A percentile compares a stretch with the other conserved stretches of the same genome.
Conservation (phyloP, 2,888 invertebrate species). For the Tortricodes alternella region DNA sequence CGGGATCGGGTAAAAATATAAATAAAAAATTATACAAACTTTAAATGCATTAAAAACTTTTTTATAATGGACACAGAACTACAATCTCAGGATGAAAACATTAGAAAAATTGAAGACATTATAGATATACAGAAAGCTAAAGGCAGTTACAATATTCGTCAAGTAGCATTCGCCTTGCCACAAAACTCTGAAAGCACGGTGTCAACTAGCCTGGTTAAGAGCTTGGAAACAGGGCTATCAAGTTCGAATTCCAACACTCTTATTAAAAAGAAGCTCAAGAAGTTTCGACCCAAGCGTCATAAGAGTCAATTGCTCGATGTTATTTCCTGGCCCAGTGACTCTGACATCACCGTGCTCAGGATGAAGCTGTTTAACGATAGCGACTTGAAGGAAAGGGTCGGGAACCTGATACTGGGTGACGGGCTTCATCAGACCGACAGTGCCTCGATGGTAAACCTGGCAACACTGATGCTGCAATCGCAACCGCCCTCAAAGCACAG, state of each 20-base stretch:
- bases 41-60: constrained; percentile 36
- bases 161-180: constrained; percentile 66
- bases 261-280: constrained; percentile 55
- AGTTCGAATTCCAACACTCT: constrained; percentile 43
- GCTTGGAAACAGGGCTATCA: constrained; percentile 61
- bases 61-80: constrained; percentile 51
- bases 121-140: constrained; percentile 74
- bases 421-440: constrained; percentile 81
- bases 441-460: constrained; percentile 83
- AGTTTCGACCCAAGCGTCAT: constrained; percentile 47
- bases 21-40: constrained; percentile 51
- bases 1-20: constrained; percentile 43
- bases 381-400: constrained; percentile 71
- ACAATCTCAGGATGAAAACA: constrained; percentile 47
- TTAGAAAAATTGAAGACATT: constrained; percentile 73
- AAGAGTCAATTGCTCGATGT: constrained; percentile 57
- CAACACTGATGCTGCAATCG: constrained; percentile 75
- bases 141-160: constrained; percentile 57
- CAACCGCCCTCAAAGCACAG: constrained; percentile 64
- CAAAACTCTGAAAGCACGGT: constrained; percentile 49
- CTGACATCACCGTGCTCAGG: constrained; percentile 82
- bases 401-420: constrained; percentile 76
- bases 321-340: constrained; percentile 82
- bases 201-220: constrained; percentile 54
- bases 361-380: constrained; percentile 67